Evolutionary conservation across 2,113 vertebrate genomes (phyloP).

Genomic region (Peromyscus maniculatus): DNA sequence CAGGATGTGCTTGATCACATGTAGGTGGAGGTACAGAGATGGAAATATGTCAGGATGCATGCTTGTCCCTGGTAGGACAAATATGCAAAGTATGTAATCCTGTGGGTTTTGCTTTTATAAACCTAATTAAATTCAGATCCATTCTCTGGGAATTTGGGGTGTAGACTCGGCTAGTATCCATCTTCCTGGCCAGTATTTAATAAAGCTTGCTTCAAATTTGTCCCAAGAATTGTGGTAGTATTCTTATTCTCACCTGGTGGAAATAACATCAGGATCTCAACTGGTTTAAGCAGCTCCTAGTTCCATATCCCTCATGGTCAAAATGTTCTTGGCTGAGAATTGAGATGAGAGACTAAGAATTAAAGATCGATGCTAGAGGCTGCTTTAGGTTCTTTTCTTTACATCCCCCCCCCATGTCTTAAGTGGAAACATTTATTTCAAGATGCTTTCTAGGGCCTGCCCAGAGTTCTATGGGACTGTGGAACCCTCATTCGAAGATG

Average conservation of each 20-base stretch:
- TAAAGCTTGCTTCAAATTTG: neutral
- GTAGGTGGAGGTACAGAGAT: neutral
- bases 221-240: neutral
- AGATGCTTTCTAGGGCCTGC: neutral
- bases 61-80: neutral
- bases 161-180: neutral
- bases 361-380: neutral
- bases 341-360: neutral
- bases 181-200: neutral
- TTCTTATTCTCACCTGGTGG: neutral
- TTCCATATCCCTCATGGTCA: neutral
- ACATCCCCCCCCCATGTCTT: neutral
- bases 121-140: neutral
- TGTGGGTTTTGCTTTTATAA: neutral
- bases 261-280: neutral
- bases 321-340: neutral
- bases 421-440: neutral
- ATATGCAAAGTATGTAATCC: neutral
- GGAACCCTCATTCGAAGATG: neutral
- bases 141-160: neutral
- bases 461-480: neutral
- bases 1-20: neutral
- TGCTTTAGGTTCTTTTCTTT: neutral
- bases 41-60: neutral
- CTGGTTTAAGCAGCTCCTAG: neutral